These are phyloP conservation scores for Cataglyphis albicans DNA, from an alignment of 2,888 invertebrate species.

Conservation along the genomic window DNA sequence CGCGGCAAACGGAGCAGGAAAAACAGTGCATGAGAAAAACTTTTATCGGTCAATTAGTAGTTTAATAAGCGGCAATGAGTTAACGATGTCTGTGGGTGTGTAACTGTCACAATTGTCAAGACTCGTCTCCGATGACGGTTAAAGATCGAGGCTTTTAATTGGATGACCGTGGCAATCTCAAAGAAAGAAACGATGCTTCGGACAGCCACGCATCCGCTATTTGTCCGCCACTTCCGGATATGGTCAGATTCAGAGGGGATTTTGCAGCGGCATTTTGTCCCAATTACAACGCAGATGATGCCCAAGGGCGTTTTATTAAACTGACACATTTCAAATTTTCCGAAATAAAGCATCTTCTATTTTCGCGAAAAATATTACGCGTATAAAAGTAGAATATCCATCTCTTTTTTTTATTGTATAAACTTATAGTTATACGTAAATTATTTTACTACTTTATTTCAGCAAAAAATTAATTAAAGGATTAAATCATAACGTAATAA, in stretches of 20 bases:
- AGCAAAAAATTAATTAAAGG: background rate
- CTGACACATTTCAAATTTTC: background rate
- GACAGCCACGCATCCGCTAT: slow-evolving; percentile 61
- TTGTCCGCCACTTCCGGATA: slow-evolving; percentile 60
- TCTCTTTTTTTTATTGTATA: background rate
- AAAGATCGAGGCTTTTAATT: slow-evolving; percentile 64
- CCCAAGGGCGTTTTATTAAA: background rate
- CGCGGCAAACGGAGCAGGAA: slow-evolving; percentile 20
- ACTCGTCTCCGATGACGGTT: slow-evolving; percentile 64
- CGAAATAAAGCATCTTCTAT: background rate
- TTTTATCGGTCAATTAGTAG: slow-evolving; percentile 62
- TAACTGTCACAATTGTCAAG: slow-evolving; percentile 68
- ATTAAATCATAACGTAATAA: background rate
- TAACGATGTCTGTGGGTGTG: slow-evolving; percentile 70
- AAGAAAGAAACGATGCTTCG: slow-evolving; percentile 55
- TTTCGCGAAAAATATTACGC: background rate
- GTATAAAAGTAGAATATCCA: background rate
- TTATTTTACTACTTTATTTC: background rate
- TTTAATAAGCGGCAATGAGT: slow-evolving; percentile 63
- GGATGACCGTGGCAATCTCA: slow-evolving; percentile 56
- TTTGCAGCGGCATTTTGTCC: background rate
- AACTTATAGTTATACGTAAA: background rate
- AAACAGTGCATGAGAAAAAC: slow-evolving; percentile 30
- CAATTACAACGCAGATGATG: background rate
- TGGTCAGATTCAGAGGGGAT: slow-evolving; percentile 14